These are phyloP conservation scores for Berghia stephanieae DNA, from an alignment of 1,140 invertebrate genomes.

Conservation along the genomic window DNA sequence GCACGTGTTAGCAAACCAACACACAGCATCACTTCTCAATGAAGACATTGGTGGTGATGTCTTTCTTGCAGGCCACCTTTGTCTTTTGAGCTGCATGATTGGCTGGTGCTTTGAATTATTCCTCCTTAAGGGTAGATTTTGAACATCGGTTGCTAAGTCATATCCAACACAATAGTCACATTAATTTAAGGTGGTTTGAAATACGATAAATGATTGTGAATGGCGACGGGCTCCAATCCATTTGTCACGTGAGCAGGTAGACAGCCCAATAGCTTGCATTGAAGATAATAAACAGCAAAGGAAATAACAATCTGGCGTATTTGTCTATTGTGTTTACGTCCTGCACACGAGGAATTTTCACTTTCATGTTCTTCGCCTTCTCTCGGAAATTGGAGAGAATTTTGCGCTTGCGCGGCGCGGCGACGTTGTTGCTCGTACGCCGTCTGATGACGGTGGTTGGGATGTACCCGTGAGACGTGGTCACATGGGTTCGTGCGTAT, in stretches of 20 bases:
- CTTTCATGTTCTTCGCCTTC: constrained; percentile 56
- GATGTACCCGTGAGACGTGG: constrained; percentile 46
- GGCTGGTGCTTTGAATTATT: too few species aligned
- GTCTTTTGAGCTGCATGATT: too few species aligned
- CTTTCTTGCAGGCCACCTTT: too few species aligned
- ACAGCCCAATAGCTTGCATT: constrained; percentile 95
- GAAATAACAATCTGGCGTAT: constrained; percentile 93
- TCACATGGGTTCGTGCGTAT: constrained; percentile 43
- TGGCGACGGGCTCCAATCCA: too few species aligned
- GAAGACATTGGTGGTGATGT: too few species aligned
- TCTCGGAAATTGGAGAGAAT: constrained; percentile 59
- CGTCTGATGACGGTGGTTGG: constrained; percentile 47
- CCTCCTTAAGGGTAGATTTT: too few species aligned
- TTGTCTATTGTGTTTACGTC: constrained; percentile 98
- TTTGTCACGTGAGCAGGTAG: constrained; percentile 71
- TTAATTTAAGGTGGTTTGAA: too few species aligned
- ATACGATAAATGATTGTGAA: too few species aligned
- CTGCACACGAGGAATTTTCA: constrained; percentile 86
- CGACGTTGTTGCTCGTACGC: constrained; percentile 41
- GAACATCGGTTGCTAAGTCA: too few species aligned
- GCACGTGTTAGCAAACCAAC: too few species aligned
- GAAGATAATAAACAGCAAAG: constrained; percentile 91
- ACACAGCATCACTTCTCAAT: too few species aligned
- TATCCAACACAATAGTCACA: too few species aligned
- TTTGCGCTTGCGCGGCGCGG: constrained; percentile 44